Conservation (phyloP, 2,113 vertebrate genomes). For the Saccopteryx bilineata region DNA sequence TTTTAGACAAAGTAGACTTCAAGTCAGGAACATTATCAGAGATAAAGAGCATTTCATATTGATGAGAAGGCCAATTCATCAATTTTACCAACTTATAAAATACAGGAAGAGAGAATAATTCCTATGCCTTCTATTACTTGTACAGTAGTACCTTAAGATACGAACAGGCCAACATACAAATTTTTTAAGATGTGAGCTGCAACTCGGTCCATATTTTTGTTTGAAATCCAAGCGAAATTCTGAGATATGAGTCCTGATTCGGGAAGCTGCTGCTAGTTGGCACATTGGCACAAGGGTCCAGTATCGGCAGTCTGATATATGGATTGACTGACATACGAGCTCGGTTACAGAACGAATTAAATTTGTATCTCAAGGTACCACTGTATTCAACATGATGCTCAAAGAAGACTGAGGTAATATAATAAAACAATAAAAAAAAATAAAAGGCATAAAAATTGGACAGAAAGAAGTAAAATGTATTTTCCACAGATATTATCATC, state of each 20-base stretch:
- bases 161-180: no score
- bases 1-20: neutral
- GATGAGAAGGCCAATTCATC: neutral
- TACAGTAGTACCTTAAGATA: no score
- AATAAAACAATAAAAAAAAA: neutral
- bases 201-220: no score
- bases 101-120: neutral
- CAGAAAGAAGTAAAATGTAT: conserved; percentile 3
- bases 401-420: neutral
- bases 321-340: no score
- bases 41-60: conserved; percentile 18
- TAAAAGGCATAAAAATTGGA: neutral
- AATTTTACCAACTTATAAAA: neutral
- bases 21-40: neutral
- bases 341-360: no score
- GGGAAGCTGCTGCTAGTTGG: no score
- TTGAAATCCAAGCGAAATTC: no score
- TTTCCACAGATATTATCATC: neutral
- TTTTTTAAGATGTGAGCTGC: no score
- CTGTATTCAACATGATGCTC: neutral
- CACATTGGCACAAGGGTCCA: no score
- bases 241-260: no score
- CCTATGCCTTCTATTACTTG: neutral
- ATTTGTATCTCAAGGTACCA: no score
- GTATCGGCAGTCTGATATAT: no score